Evolutionary conservation across 2,797 vertebrate species (phyloP).

Genomic region (Streptopelia turtur): DNA sequence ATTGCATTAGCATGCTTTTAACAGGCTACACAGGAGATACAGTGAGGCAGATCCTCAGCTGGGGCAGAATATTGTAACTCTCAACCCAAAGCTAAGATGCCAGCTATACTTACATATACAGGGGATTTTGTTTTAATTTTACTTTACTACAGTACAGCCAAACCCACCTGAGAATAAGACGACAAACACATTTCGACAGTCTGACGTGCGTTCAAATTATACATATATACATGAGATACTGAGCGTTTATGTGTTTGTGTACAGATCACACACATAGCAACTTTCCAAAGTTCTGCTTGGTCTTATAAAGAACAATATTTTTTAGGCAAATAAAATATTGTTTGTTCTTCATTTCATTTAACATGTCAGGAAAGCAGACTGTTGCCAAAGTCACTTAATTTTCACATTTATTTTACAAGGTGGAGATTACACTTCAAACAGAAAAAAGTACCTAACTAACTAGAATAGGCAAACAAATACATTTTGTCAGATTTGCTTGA

Average conservation of each 20-base stretch:
- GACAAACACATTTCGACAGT: neutral
- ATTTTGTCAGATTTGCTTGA: neutral
- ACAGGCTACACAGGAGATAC: neutral
- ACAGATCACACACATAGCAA: accelerated
- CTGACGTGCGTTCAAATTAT: neutral
- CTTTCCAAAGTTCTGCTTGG: neutral
- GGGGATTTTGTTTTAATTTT: neutral
- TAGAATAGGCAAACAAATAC: neutral
- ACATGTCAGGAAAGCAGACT: neutral
- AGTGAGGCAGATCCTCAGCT: neutral
- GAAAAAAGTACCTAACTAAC: conserved; percentile 16
- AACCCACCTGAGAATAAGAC: neutral
- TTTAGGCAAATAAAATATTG: neutral
- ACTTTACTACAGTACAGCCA: neutral
- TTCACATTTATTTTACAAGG: conserved; percentile 29
- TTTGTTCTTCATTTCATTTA: neutral
- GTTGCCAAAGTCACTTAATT: conserved; percentile 13
- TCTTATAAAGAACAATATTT: neutral
- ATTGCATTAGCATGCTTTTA: neutral
- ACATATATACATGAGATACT: neutral
- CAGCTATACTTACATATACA: neutral
- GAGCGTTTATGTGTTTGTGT: accelerated
- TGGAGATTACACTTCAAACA: conserved; percentile 7
- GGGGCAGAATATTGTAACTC: neutral
- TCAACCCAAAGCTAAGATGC: neutral